These are phyloP conservation scores for Proales similis DNA, from an alignment of 1,140 invertebrate genomes.

Conservation along the genomic window DNA sequence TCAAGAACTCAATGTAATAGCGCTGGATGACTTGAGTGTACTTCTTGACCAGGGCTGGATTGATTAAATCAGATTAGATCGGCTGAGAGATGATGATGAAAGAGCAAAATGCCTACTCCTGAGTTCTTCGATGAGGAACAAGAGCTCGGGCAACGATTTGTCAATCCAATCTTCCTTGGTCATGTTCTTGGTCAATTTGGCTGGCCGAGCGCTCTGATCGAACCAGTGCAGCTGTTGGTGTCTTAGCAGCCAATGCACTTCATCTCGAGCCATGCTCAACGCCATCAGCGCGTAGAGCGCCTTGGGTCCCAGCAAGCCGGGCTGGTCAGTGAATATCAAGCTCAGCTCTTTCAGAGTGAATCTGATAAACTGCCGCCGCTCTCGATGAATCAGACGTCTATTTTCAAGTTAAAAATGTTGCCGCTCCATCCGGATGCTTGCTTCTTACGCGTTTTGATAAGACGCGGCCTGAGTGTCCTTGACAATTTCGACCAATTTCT, in stretches of 20 bases:
- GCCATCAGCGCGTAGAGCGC: conserved; percentile 94
- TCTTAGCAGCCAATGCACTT: conserved; percentile 88
- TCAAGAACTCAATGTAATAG: conserved; percentile 93
- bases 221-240: conserved; percentile 62
- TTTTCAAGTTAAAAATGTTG: not conserved
- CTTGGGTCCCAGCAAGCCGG: conserved; percentile 67
- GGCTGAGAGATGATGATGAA: not conserved
- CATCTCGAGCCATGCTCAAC: conserved; percentile 84
- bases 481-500: conserved; percentile 27
- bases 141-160: conserved; percentile 84
- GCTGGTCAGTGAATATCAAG: conserved; percentile 91
- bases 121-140: conserved; percentile 96
- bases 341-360: conserved; percentile 89
- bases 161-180: conserved; percentile 43
- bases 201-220: conserved; percentile 73
- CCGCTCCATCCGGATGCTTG: not conserved
- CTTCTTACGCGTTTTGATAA: conserved; percentile 27
- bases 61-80: conserved; percentile 17
- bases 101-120: conserved; percentile 54
- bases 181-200: conserved; percentile 54
- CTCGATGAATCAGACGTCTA: conserved; percentile 74
- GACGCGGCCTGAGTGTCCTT: conserved; percentile 13
- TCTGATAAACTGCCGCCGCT: conserved; percentile 87
- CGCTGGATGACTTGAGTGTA: conserved; percentile 71
- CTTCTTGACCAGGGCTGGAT: conserved; percentile 72